Base-by-base conservation (phyloP, 2,888 invertebrate genomes). In the Alentia gelatinosa region DNA sequence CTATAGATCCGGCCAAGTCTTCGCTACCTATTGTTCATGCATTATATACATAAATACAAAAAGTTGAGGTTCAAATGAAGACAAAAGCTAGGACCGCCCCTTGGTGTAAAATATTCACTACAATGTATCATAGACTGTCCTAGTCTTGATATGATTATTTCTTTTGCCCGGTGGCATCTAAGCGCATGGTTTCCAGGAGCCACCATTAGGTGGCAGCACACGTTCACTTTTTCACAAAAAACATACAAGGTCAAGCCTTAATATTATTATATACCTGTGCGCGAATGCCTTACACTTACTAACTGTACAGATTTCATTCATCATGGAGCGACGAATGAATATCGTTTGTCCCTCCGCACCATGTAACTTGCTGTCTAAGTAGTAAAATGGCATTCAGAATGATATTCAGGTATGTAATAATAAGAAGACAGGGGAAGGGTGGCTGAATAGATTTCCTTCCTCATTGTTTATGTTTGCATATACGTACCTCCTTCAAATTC, bases 11-110 rank as follows among this genome's bases (percentile, higher is more conserved):
- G 79, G 79, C 79, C 79, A 79, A 79, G 37, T 79, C 79, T 79
- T 79, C 79, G 39, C 79, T 79, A 79, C 79, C 79, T 79, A 79
- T 79, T n/a, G 79, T 37, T 79, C 79, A 79, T 79, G 79, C 79
- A 79, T 79, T 79, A 79, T 79, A 79, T 79, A 79, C 79, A 79
- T 79, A 79, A 74, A 79, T 79, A 79, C 79, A 79, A 79, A 63
- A 79, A 19, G 79, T 79, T 79, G 79, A 79, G 79, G 79, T 79
- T 79, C 79, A 79, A 79, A 79, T 79, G 79, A 79, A 39, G 79
- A 79, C 79, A 79, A 79, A 79, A 79, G 79, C 35, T 79, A 79
- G 79, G 79, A 79, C 79, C 79, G 79, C 79, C 79, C 39, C 79
- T 79, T 35, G 79, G 39, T 79, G 79, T 79, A 79, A 79, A 79